phyloP scores from a whole-genome alignment of 1,140 invertebrate genomes.

The Drosophila lacertosa region DNA sequence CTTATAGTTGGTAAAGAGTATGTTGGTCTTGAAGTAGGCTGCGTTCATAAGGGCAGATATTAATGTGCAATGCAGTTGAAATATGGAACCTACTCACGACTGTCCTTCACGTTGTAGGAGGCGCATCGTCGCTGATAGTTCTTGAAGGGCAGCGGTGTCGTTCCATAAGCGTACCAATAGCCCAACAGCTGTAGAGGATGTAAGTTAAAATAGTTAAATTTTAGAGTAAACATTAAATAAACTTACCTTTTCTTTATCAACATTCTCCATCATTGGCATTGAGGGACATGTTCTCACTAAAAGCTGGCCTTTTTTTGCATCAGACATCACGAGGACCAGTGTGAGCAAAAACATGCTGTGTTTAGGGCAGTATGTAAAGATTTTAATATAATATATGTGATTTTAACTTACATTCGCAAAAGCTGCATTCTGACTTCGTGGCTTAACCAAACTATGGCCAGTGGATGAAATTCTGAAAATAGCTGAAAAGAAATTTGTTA shows the following conservation, averaged over 20 bases:
- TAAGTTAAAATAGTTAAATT: too few relatives aligned
- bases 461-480: too few relatives aligned
- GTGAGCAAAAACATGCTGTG: neutral
- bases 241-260: constrained; percentile 26
- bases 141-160: constrained; percentile 34
- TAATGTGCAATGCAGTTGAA: neutral
- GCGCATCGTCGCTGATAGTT: constrained; percentile 43
- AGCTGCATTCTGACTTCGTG: neutral
- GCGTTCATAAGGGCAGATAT: neutral
- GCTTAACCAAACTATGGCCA: neutral
- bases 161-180: constrained; percentile 55
- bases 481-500: neutral
- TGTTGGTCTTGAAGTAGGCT: constrained; percentile 40
- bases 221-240: too few relatives aligned
- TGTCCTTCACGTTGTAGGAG: constrained; percentile 45
- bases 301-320: neutral
- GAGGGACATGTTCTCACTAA: constrained; percentile 20
- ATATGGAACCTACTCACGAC: constrained; percentile 43
- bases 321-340: neutral
- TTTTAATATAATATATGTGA: neutral
- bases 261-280: constrained; percentile 8
- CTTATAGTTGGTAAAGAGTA: constrained; percentile 46
- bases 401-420: neutral
- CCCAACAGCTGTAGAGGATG: constrained; percentile 51
- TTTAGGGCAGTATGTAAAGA: neutral